Percentiles rank a stretch among this genome's conserved stretches.
Evolutionary conservation across 2,797 vertebrate species (phyloP).

Genomic region (Pseudopleuronectes americanus): DNA sequence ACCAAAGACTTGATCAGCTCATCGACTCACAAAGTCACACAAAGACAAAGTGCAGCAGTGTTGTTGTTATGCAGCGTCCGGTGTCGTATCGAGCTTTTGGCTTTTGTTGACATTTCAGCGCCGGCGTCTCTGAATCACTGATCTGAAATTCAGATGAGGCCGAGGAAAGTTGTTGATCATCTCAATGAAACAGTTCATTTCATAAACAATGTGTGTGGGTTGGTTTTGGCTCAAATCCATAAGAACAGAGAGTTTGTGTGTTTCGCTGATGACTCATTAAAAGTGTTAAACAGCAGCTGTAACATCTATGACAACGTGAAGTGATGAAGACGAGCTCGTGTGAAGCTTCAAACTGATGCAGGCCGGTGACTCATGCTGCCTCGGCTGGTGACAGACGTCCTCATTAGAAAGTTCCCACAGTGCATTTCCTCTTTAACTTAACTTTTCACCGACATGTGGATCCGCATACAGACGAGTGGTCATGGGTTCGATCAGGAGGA

Average conservation of each 20-base stretch:
- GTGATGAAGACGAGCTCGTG: constrained; percentile 1
- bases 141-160: constrained; percentile 68
- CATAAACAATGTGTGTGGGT: no score
- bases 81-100: constrained; percentile 65
- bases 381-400: constrained; percentile 11
- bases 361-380: constrained; percentile 42
- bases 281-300: no score
- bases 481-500: no score
- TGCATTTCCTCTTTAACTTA: neutral
- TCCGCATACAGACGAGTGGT: no score
- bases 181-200: neutral
- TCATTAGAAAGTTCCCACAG: neutral
- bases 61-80: constrained; percentile 50
- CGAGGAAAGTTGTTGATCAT: constrained; percentile 38
- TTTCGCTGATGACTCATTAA: no score
- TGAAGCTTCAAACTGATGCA: constrained; percentile 19
- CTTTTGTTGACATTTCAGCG: constrained; percentile 74
- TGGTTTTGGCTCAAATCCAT: no score
- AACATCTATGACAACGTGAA: no score
- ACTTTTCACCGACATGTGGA: neutral
- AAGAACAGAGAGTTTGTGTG: no score
- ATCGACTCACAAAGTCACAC: constrained; percentile 13
- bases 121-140: constrained; percentile 63
- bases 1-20: no score
- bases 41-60: constrained; percentile 20